phyloP scores from a whole-genome alignment of 2,797 vertebrate genomes.

The Sebastes itinus region DNA sequence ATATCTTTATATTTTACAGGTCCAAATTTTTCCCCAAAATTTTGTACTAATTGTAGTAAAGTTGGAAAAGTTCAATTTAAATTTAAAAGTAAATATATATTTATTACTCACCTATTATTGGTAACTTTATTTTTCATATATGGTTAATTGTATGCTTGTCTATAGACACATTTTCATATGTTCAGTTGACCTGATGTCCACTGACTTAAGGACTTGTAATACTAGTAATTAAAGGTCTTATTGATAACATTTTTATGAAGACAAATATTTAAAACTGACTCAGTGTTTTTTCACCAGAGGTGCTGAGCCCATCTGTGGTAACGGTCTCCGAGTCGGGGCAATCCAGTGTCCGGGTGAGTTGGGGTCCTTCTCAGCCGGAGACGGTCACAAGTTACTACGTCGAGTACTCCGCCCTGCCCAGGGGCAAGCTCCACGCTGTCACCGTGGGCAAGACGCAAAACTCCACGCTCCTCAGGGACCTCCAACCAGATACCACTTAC shows the following conservation, averaged over 20 bases:
- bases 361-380: slow-evolving; percentile 86
- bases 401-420: slow-evolving; percentile 87
- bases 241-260: too few species aligned
- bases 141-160: neutral
- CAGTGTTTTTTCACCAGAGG: slow-evolving; percentile 59
- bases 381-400: slow-evolving; percentile 82
- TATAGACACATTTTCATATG: neutral
- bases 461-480: slow-evolving; percentile 85
- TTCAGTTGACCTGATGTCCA: neutral
- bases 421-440: slow-evolving; percentile 77
- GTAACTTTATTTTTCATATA: neutral
- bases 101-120: neutral
- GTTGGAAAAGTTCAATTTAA: neutral
- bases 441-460: slow-evolving; percentile 81
- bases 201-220: too few species aligned
- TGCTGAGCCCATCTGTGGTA: slow-evolving; percentile 84
- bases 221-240: too few species aligned
- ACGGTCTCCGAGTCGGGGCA: slow-evolving; percentile 85
- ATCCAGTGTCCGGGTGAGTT: slow-evolving; percentile 88
- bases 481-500: slow-evolving; percentile 89
- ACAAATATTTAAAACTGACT: neutral
- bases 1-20: neutral
- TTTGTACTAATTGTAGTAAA: neutral
- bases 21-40: too few species aligned
- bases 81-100: neutral